Evolutionary conservation across 2,888 invertebrate species (phyloP).

Genomic region (Lasioglossum oenotherae): DNA sequence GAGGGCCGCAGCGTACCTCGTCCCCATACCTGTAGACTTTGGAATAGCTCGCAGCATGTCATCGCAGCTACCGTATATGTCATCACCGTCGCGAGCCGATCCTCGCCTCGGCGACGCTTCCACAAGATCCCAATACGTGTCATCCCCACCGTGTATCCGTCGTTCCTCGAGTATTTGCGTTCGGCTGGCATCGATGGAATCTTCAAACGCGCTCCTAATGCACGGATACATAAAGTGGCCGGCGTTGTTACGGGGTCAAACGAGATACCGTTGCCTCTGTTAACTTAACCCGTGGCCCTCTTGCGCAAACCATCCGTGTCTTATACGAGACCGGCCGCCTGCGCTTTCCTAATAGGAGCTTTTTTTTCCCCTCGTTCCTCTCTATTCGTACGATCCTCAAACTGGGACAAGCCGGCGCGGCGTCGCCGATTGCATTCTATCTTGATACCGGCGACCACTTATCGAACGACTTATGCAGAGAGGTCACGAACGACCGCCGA

Average conservation of each 20-base stretch:
- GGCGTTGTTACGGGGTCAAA: constrained; percentile 59
- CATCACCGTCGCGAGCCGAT: background rate
- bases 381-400: background rate
- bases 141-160: constrained; percentile 6
- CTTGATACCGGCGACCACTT: constrained; percentile 45
- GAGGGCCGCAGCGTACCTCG: background rate
- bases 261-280: constrained; percentile 58
- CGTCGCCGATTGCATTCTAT: constrained; percentile 47
- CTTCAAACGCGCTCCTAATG: constrained; percentile 54
- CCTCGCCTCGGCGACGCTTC: constrained; percentile 1
- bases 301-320: constrained; percentile 42
- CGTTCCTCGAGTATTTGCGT: constrained; percentile 44
- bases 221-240: constrained; percentile 49
- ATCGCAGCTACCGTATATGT: background rate
- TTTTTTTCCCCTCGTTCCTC: background rate
- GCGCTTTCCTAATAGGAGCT: background rate
- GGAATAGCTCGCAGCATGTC: background rate
- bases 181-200: constrained; percentile 52
- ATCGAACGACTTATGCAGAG: constrained; percentile 39
- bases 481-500: constrained; percentile 10
- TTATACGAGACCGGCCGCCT: constrained; percentile 17
- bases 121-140: constrained; percentile 20
- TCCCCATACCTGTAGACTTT: background rate
- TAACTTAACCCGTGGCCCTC: constrained; percentile 41
- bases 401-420: constrained; percentile 29